These are phyloP conservation scores for Boloria selene DNA, from an alignment of 2,888 invertebrate genomes.

Conservation along the genomic window DNA sequence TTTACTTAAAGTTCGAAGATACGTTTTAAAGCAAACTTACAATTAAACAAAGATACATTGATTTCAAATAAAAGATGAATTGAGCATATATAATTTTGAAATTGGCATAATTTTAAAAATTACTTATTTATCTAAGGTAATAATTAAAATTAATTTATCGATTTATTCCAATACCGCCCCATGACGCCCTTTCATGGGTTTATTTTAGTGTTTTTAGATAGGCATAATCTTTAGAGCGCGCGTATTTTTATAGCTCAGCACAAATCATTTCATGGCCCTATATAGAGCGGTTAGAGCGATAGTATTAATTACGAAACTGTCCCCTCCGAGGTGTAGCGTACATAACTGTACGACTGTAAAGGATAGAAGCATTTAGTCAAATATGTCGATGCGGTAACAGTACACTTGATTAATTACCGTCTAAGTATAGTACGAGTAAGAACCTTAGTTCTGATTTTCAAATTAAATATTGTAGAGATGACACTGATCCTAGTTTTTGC, in stretches of 20 bases:
- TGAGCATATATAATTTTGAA: no score
- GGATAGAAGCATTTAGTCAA: conserved; percentile 76
- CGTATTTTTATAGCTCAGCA: conserved; percentile 50
- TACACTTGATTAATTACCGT: conserved; percentile 71
- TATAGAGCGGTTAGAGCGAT: conserved; percentile 59
- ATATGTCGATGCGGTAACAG: conserved; percentile 75
- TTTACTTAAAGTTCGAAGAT: no score
- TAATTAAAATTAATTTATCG: background rate
- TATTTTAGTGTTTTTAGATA: conserved; percentile 12
- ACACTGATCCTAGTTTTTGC: background rate
- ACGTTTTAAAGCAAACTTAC: no score
- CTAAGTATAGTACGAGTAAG: conserved; percentile 57
- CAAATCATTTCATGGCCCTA: conserved; percentile 62
- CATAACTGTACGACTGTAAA: conserved; percentile 72
- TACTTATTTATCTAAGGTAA: no score
- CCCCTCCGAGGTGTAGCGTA: conserved; percentile 50
- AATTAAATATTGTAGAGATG: background rate
- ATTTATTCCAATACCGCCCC: background rate
- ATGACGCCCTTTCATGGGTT: background rate
- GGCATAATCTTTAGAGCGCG: conserved; percentile 25
- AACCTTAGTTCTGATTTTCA: conserved; percentile 24
- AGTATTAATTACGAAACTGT: conserved; percentile 71
- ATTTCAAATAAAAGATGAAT: no score
- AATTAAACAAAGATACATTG: no score
- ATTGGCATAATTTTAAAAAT: no score